Evolutionary conservation across 2,113 vertebrate genomes (phyloP).

Genomic region (Ahaetulla prasina): DNA sequence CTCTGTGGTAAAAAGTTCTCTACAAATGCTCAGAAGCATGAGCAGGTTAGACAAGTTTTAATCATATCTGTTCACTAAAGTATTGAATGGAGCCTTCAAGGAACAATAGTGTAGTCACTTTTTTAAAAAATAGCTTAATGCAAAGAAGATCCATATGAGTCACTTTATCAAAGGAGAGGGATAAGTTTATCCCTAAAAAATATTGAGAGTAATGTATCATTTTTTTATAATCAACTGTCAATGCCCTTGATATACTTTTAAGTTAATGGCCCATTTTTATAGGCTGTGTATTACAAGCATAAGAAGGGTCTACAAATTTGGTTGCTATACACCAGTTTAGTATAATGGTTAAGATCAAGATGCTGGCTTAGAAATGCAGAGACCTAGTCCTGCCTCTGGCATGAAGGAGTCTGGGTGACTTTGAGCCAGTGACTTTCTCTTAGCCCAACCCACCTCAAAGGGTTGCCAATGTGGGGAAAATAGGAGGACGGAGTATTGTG

Average conservation of each 20-base stretch:
- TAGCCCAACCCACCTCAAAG: not conserved
- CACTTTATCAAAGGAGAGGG: no score
- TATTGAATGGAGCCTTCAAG: not conserved
- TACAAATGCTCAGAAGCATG: not conserved
- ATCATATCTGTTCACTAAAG: not conserved
- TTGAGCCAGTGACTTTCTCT: not conserved
- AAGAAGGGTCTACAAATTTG: not conserved
- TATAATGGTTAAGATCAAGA: not conserved
- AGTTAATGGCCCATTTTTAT: not conserved
- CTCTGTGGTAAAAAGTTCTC: not conserved
- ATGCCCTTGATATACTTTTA: not conserved
- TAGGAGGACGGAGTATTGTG: not conserved
- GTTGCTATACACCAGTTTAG: not conserved
- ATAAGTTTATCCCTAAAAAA: not conserved
- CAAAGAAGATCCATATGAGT: not conserved
- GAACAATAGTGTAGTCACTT: not conserved
- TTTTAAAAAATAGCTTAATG: not conserved
- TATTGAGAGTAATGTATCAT: not conserved
- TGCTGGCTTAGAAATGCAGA: not conserved
- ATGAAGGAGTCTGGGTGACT: not conserved
- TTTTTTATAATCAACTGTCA: not conserved
- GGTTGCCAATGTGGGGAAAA: not conserved
- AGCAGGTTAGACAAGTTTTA: not conserved
- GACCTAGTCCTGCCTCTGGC: not conserved
- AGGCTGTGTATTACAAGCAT: not conserved